Percentiles rank a stretch among this genome's conserved stretches.
These are phyloP conservation scores for Orthonevra nobilis DNA, from an alignment of 2,888 invertebrate genomes.

Conservation along the genomic window DNA sequence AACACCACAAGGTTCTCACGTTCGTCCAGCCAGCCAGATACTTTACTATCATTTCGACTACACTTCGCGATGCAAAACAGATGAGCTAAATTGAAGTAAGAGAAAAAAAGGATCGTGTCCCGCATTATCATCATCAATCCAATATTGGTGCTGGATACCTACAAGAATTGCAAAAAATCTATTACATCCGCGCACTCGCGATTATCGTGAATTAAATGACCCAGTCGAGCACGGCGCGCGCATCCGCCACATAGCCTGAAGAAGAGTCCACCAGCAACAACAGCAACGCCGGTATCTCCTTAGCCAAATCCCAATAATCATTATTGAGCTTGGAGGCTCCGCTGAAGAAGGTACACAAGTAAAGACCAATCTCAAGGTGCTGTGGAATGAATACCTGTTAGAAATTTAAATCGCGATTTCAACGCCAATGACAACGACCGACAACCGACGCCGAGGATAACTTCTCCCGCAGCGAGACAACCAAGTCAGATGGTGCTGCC, in stretches of 20 bases:
- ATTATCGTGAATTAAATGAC: slow-evolving; percentile 71
- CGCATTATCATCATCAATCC: slow-evolving; percentile 65
- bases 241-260: slow-evolving; percentile 56
- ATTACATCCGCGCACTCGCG: slow-evolving; percentile 53
- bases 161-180: slow-evolving; percentile 45
- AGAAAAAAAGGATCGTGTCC: slow-evolving; percentile 60
- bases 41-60: slow-evolving; percentile 42
- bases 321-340: slow-evolving; percentile 43
- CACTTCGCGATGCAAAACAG: slow-evolving; percentile 53
- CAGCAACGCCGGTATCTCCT: slow-evolving; percentile 21
- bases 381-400: slow-evolving; percentile 69
- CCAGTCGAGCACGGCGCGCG: slow-evolving; percentile 69
- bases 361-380: slow-evolving; percentile 57
- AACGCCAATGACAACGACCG: slow-evolving; percentile 40
- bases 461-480: slow-evolving; percentile 10
- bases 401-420: slow-evolving; percentile 69
- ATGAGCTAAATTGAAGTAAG: slow-evolving; percentile 48
- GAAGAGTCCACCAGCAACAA: slow-evolving; percentile 45
- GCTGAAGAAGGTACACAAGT: slow-evolving; percentile 27
- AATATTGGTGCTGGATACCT: slow-evolving; percentile 56
- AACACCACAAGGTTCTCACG: slow-evolving; percentile 62
- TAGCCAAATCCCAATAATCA: slow-evolving; percentile 69
- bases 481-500: slow-evolving; percentile 1
- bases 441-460: slow-evolving; percentile 16
- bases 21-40: slow-evolving; percentile 42